Base-by-base conservation (phyloP, 2,113 vertebrate species). In the Tautogolabrus adspersus region DNA sequence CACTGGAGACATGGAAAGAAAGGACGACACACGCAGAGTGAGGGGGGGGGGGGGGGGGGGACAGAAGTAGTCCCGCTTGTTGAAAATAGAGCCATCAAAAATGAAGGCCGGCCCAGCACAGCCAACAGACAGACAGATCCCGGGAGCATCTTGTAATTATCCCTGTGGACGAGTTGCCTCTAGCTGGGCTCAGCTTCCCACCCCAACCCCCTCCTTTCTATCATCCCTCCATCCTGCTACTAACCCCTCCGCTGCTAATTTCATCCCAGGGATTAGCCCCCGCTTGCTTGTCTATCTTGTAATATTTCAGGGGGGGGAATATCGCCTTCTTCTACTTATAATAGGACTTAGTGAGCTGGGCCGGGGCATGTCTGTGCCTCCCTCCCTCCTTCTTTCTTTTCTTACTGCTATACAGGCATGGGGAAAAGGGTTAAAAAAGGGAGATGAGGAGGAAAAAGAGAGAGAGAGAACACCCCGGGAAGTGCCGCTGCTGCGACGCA, bases 21-120 rank as follows among this genome's bases (percentile, higher is more conserved):
- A 89, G 82, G 81, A 73, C 56, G 70, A 49, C 66, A 61, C 55
- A 61, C 60, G 60, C 72, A 73, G 19, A 9, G 49, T 8, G 19
- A 3, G 49, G 19, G 8, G 49, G 49, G 18, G 11, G 40, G 40
- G 40, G 10, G 38, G 37, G 37, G 37, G 37, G n/a, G n/a, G n/a
- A n/a, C 26, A 66, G 72, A 87, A 80, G 77, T 44, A 72, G 86
- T 60, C 77, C 83, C 74, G 84, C 82, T 94, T 94, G 95, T 96
- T 96, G 96, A 97, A 92, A 98, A 98, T 98, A 97, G 96, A 99
- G 97, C 96, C 97, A 98, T 99, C 98, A 98, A 96, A 97, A 96
- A 92, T 87, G 88, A 90, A 88, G 92, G 87, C 91, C 86, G 70
- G 85, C 79, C 79, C 84, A 73, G 82, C 72, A 54, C 75, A 87